These are phyloP conservation scores for Riparia riparia DNA, from an alignment of 2,113 vertebrate species.

Conservation along the genomic window DNA sequence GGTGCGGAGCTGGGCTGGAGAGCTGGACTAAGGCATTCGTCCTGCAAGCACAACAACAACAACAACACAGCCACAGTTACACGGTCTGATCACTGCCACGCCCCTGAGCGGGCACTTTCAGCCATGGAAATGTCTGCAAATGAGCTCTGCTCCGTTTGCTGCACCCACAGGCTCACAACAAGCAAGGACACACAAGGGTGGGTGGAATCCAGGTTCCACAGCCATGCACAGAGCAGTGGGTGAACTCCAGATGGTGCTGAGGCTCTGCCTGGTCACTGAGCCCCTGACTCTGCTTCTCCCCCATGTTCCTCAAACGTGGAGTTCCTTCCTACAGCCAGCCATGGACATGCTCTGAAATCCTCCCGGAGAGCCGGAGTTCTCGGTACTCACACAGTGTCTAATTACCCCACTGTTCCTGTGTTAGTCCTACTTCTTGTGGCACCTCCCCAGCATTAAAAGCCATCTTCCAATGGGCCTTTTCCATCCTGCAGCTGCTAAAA, in stretches of 20 bases:
- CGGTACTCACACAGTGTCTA: not conserved
- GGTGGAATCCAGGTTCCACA: accelerated
- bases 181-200: not conserved
- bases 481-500: conserved; percentile 3
- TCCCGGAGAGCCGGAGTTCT: not conserved
- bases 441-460: not conserved
- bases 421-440: not conserved
- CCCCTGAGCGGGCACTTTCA: not conserved
- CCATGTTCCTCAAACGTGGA: not conserved
- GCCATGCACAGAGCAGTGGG: accelerated
- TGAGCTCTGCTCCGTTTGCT: accelerated
- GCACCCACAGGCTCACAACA: not conserved
- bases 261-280: not conserved
- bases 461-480: not conserved
- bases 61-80: conserved; percentile 31
- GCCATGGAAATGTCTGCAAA: not conserved
- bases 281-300: not conserved
- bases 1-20: conserved; percentile 78
- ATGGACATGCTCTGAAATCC: not conserved
- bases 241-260: not conserved
- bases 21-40: conserved; percentile 79
- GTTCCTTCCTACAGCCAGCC: not conserved
- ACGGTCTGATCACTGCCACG: not conserved
- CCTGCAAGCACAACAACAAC: conserved; percentile 73
- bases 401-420: not conserved